Conservation (phyloP, 2,113 vertebrate species). For the Serilophus lunatus region DNA sequence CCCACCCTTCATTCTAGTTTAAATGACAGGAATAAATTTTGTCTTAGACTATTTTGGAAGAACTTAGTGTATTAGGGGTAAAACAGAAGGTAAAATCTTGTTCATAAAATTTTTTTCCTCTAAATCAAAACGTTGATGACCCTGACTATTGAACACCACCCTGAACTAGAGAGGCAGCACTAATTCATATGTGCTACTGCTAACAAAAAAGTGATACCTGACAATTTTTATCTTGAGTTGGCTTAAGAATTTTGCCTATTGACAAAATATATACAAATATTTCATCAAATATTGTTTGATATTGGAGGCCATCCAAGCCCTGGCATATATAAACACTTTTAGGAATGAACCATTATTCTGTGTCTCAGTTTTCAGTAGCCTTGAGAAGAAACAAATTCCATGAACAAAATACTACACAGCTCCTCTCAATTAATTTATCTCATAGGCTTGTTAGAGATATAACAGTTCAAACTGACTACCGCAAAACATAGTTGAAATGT, state of each 20-base stretch:
- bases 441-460: neutral
- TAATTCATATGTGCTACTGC: neutral
- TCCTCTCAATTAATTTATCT: neutral
- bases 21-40: neutral
- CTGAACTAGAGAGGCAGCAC: neutral
- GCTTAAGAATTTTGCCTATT: neutral
- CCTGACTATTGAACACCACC: neutral
- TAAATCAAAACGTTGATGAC: neutral
- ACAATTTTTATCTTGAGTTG: neutral
- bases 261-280: neutral
- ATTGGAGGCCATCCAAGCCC: neutral
- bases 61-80: neutral
- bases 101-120: neutral
- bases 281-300: neutral
- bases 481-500: neutral
- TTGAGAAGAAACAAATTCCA: neutral
- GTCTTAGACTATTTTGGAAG: neutral
- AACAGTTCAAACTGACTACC: neutral
- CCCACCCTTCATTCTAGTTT: neutral
- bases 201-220: neutral
- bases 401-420: neutral
- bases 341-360: neutral
- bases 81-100: neutral
- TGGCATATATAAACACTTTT: neutral
- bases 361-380: neutral